A percentile compares a stretch with the other conserved stretches of the same genome.
These are phyloP conservation scores for Ypsolopha scabrella DNA, from an alignment of 2,888 invertebrate species.

Conservation along the genomic window DNA sequence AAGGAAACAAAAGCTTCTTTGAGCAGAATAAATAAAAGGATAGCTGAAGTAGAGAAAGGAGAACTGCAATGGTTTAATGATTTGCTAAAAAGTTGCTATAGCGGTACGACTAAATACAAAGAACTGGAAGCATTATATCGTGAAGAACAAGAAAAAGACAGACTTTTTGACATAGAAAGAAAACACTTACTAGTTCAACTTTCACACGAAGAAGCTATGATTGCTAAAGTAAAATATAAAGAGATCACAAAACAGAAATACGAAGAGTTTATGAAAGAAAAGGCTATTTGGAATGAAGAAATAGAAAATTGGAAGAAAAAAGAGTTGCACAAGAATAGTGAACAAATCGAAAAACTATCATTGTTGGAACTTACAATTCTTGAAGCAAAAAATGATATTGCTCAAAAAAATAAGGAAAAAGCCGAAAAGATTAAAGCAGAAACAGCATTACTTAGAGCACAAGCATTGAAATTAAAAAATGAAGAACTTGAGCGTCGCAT, in stretches of 20 bases:
- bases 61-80: constrained; percentile 65
- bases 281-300: constrained; percentile 51
- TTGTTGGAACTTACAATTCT: constrained; percentile 35
- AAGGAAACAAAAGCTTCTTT: constrained; percentile 63
- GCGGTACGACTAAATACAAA: constrained; percentile 38
- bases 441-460: constrained; percentile 31
- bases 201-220: constrained; percentile 69
- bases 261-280: constrained; percentile 59
- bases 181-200: constrained; percentile 71
- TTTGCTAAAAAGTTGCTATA: constrained; percentile 52
- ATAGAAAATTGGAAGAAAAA: constrained; percentile 60
- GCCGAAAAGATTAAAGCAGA: constrained; percentile 41
- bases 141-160: constrained; percentile 52
- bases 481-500: constrained; percentile 59
- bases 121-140: constrained; percentile 53
- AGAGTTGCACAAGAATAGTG: constrained; percentile 60
- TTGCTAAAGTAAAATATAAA: constrained; percentile 62
- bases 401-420: constrained; percentile 35
- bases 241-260: constrained; percentile 63
- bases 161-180: constrained; percentile 64
- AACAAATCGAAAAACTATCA: constrained; percentile 48
- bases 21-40: constrained; percentile 60
- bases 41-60: constrained; percentile 51
- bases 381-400: constrained; percentile 33
- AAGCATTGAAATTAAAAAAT: constrained; percentile 51